A percentile compares a stretch with the other conserved stretches of the same genome.
Evolutionary conservation across 2,797 vertebrate species (phyloP).

Genomic region (Meriones psammophilus): DNA sequence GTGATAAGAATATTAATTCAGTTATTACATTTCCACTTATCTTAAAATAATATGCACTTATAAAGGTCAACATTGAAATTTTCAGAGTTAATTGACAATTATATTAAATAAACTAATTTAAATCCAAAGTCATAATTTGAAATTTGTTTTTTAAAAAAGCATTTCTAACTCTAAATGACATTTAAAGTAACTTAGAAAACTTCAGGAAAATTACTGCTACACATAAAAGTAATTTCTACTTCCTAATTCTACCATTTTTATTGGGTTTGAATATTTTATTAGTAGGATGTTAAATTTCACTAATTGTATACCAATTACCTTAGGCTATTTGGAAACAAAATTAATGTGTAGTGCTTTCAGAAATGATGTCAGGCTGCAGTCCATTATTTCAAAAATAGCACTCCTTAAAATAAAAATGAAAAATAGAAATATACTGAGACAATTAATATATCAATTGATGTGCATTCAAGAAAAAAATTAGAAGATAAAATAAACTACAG

Average conservation of each 20-base stretch:
- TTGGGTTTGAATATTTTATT: not conserved
- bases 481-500: not conserved
- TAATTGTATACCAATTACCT: not conserved
- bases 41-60: not conserved
- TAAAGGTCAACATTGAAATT: conserved; percentile 17
- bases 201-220: conserved; percentile 5
- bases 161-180: not conserved
- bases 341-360: not conserved
- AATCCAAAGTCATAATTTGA: not conserved
- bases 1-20: not conserved
- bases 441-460: not conserved
- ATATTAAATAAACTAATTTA: conserved; percentile 45
- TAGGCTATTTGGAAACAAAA: conserved; percentile 19
- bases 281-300: not conserved
- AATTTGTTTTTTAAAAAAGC: not conserved
- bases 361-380: not conserved
- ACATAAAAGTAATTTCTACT: not conserved
- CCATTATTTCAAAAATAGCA: not conserved
- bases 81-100: not conserved
- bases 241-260: not conserved
- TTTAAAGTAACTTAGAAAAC: not conserved
- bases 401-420: conserved; percentile 33
- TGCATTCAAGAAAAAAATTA: not conserved
- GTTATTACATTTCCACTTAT: not conserved
- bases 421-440: not conserved